Percentiles rank a stretch among this genome's conserved stretches.
These are phyloP conservation scores for Eunapius fragilis DNA, from an alignment of 37 sponge, comb jelly and placozoan species.

Conservation along the genomic window DNA sequence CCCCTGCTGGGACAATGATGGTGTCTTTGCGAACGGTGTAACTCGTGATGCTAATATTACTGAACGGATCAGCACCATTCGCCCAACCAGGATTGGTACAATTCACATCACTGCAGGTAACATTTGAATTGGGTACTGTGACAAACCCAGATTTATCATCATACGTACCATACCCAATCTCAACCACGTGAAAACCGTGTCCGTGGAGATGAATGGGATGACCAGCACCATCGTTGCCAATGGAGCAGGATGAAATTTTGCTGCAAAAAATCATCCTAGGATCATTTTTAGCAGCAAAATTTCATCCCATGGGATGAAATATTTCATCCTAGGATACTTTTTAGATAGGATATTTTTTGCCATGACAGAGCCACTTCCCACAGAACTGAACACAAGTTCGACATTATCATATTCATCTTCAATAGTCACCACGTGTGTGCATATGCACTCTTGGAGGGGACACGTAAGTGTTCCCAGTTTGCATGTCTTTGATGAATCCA, in stretches of 20 bases:
- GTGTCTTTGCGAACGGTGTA: constrained; percentile 76
- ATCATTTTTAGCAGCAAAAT: no score
- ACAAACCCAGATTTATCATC: background rate
- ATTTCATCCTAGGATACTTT: no score
- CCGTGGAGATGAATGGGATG: constrained; percentile 84
- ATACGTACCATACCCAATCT: constrained; percentile 72
- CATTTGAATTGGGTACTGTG: constrained; percentile 7
- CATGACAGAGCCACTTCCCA: constrained; percentile 2
- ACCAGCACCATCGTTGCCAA: background rate
- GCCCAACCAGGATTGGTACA: constrained; percentile 21
- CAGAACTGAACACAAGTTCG: constrained; percentile 28
- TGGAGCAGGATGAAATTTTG: background rate
- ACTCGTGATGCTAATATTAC: background rate
- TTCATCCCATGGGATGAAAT: no score
- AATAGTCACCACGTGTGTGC: constrained; percentile 17
- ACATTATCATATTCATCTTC: background rate
- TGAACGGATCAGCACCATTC: background rate
- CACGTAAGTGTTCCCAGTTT: no score
- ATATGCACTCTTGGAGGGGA: background rate
- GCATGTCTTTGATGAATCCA: no score
- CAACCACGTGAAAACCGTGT: constrained; percentile 66
- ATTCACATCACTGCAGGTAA: constrained; percentile 12
- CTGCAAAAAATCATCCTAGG: no score
- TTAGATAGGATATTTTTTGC: constrained; percentile 23
- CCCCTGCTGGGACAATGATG: constrained; percentile 80